A percentile compares a stretch with the other conserved stretches of the same genome.
phyloP scores from a whole-genome alignment of 2,113 vertebrate genomes.

The Chrysemys picta region DNA sequence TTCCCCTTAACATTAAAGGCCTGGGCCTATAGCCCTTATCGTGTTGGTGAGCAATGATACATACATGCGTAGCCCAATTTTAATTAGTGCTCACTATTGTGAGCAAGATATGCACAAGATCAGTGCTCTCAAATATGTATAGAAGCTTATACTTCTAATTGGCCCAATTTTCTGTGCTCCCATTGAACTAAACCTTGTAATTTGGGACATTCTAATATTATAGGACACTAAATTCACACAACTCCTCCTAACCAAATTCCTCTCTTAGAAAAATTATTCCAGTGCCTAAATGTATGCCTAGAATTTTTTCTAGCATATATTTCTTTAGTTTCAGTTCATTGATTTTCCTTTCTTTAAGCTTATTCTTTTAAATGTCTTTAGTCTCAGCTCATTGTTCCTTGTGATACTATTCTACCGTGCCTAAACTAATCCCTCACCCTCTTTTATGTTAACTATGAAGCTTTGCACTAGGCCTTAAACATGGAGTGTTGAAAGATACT shows the following conservation, averaged over 20 bases:
- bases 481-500: neutral
- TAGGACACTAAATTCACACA: neutral
- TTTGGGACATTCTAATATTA: neutral
- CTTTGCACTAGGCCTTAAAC: neutral
- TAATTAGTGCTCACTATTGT: rapidly evolving
- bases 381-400: neutral
- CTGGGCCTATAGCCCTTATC: neutral
- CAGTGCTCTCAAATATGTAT: too few species aligned
- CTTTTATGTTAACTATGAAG: neutral
- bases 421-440: neutral
- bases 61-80: neutral
- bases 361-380: neutral
- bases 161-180: neutral
- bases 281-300: neutral
- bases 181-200: neutral
- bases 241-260: neutral
- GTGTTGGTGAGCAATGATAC: neutral
- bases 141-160: neutral
- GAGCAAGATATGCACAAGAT: neutral
- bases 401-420: neutral
- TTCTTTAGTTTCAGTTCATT: neutral
- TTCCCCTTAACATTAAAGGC: neutral
- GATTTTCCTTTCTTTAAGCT: neutral
- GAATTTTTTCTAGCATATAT: neutral
- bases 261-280: neutral